Evolutionary conservation across 2,888 invertebrate genomes (phyloP), one percentile per base, ranked within the genome.

Genomic region (Bibio marci): DNA sequence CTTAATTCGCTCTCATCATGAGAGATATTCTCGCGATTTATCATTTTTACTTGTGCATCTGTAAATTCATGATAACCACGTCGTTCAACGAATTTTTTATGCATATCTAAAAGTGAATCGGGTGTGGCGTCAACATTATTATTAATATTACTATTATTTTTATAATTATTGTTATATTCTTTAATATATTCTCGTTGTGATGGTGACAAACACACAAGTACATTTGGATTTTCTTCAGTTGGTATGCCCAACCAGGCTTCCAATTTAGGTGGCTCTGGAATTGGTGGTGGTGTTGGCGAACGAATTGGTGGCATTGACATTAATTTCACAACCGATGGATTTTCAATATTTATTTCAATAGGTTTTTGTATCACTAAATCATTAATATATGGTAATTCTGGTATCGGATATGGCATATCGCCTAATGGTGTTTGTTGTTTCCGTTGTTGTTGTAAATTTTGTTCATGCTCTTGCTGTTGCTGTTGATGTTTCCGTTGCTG

Each of bases 161-260:
- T 66, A 6, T 22, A 6, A 22, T 22, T 22, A 6, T 22, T 4
- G 8, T 22, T 22, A 22, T 22, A 6, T 50, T 68, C 70, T 41
- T 71, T 68, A 52, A 71, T 64, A 32, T 71, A 59, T 50, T 66
- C 65, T 51, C 71, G 70, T 53, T 81, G 82, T 5, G 76, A 74
- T 1, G 82, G 82, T 1, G 82, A 81, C 11, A 82, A 63, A 50
- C 77, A 80, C 7, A 78, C 64, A 40, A 80, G 61, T 1, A 76
- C 51, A 35, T 68, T 66, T 1, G 73, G 71, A 50, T 78, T 73
- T 26, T 63, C 59, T 43, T 66, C 64, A 1, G 74, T 73, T 12
- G 73, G 71, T 34, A 76, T 49, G 2, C 71, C 75, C 43, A 73
- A 62, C 76, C 76, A 75, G n/a, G 59, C 49, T 33, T 54, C 51